These are phyloP conservation scores for Baryphthengus martii DNA, from an alignment of 2,113 vertebrate species.

Conservation along the genomic window DNA sequence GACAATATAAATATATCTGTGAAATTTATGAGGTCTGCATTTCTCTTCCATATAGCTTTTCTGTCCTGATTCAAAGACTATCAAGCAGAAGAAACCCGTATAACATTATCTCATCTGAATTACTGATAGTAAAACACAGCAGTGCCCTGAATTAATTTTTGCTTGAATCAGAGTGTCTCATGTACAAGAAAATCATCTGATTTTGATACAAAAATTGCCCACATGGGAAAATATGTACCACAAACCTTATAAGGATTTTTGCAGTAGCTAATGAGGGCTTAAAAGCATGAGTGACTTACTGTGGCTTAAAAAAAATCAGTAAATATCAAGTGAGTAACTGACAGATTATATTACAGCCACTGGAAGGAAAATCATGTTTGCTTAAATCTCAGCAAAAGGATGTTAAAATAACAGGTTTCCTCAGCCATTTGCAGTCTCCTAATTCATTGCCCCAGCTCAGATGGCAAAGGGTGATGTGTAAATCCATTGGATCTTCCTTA, in stretches of 20 bases:
- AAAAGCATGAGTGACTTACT: background rate
- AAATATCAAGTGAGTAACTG: background rate
- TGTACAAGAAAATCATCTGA: background rate
- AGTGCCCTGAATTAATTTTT: slow-evolving; percentile 11
- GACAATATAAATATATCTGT: background rate
- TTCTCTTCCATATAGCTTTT: background rate
- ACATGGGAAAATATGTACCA: background rate
- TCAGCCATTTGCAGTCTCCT: slow-evolving; percentile 1
- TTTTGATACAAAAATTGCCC: background rate
- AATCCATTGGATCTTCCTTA: background rate
- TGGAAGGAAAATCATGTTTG: slow-evolving; percentile 12
- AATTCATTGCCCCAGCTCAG: background rate
- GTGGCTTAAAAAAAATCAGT: background rate
- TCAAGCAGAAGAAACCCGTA: background rate
- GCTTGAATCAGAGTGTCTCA: background rate
- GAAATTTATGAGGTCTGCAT: background rate
- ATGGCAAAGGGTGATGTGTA: background rate
- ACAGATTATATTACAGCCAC: background rate
- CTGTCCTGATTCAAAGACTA: background rate
- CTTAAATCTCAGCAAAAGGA: slow-evolving; percentile 6
- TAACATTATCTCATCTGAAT: background rate
- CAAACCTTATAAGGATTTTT: slow-evolving; percentile 5
- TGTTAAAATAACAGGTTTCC: slow-evolving; percentile 11
- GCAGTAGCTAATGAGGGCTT: slow-evolving; percentile 4
- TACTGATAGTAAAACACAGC: background rate